Base-by-base conservation (phyloP, 2,888 invertebrate species). In the Clistopyga incitator region DNA sequence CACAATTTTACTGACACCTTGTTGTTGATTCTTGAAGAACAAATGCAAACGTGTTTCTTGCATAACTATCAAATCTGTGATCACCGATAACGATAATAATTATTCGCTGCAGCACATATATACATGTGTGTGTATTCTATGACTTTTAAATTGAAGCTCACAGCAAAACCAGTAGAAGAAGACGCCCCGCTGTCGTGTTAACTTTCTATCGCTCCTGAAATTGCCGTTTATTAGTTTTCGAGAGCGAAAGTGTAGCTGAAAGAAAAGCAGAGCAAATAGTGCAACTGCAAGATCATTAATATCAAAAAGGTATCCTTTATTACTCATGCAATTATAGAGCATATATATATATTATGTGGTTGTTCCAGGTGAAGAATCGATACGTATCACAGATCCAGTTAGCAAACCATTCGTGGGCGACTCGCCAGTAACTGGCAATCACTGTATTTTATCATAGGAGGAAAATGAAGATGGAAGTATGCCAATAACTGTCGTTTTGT, bases 181-280 rank as follows among this genome's bases (percentile, higher is more conserved):
- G 59, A 59, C 70, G 61, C 59, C 78, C 42, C 47, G 52, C 50
- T 47, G 78, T 65, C 65, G 65, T 65, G 38, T 75, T 75, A 65
- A 76, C n/a, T 38, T 75, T 61, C 34, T 54, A 52, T 18, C 38
- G 50, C 15, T n/a, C 75, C 13, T 15, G 75, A 64, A 34, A 20
- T 42, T 64, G 38, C 38, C 64, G 64, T 75, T 75, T 15, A 45
- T 15, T 25, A 45, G 25, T 47, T 15, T 47, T 13, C 23, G 64
- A 61, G 75, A 52, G 15, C 70, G 34, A 54, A 54, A 75, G 61
- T 64, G 10, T n/a, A 29, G 29, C 25, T 50, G 42, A 15, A 15
- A 4, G 15, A 47, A 38, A 70, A 64, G 52, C 8, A 34, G 45
- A 74, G 56, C 29, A 54, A 38, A 25, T 18, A 67, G 67, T 45